phyloP scores from a whole-genome alignment of 1,140 invertebrate species.

The Phortica variegata region DNA sequence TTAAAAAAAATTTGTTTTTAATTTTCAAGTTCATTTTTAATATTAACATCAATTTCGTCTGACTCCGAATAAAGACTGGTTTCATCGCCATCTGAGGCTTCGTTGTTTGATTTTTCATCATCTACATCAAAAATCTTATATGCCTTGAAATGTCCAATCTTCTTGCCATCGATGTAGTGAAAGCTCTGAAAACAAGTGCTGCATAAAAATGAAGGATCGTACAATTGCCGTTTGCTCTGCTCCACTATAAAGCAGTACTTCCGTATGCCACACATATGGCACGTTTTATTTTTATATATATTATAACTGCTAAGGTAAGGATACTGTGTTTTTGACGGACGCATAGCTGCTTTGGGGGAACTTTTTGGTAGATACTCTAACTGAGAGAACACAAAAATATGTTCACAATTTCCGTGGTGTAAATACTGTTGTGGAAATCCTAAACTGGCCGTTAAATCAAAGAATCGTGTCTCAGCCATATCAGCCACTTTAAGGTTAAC shows the following conservation, averaged over 20 bases:
- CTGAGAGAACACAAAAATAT: constrained; percentile 77
- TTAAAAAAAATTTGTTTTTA: too few species aligned
- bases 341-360: constrained; percentile 6
- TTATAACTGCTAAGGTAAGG: constrained; percentile 60
- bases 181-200: constrained; percentile 66
- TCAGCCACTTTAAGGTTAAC: constrained; percentile 58
- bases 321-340: constrained; percentile 53
- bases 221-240: constrained; percentile 63
- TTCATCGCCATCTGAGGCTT: background rate
- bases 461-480: constrained; percentile 67
- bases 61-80: too few species aligned
- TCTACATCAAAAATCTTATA: constrained; percentile 56
- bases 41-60: too few species aligned
- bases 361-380: constrained; percentile 61
- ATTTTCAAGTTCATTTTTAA: too few species aligned
- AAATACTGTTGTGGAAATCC: constrained; percentile 77
- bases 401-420: constrained; percentile 88
- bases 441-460: constrained; percentile 66
- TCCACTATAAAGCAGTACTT: constrained; percentile 64
- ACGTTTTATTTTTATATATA: constrained; percentile 54
- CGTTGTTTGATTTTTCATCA: background rate
- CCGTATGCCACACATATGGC: constrained; percentile 60
- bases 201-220: constrained; percentile 69
- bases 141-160: constrained; percentile 62
- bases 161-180: constrained; percentile 64